A percentile compares a stretch with the other conserved stretches of the same genome.
Conservation (phyloP, 2,797 vertebrate genomes). For the Australoheros facetus region DNA sequence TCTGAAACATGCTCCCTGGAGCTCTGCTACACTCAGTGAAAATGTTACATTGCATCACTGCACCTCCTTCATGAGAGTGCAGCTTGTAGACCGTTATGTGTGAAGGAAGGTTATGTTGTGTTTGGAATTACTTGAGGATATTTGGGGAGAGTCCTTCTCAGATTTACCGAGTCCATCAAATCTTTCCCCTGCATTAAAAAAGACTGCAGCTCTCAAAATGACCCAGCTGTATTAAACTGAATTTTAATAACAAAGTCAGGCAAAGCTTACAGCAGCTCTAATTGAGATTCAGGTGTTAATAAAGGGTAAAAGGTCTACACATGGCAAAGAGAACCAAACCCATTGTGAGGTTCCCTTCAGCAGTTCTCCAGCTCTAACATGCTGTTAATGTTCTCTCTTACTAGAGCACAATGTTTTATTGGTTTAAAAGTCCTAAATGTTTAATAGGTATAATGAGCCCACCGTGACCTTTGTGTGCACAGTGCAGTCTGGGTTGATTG, state of each 20-base stretch:
- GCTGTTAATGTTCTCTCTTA: not conserved
- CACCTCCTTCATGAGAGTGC: slow-evolving; percentile 8
- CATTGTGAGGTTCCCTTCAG: not conserved
- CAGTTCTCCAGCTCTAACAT: not conserved
- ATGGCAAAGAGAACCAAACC: not conserved
- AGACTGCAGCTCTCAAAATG: not conserved
- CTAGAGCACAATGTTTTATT: not conserved
- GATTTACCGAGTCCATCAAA: not conserved
- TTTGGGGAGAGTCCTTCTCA: not conserved
- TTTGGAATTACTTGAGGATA: not conserved
- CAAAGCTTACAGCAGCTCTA: not conserved
- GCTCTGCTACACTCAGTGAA: slow-evolving; percentile 38
- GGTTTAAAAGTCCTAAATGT: not conserved
- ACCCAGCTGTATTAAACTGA: not conserved
- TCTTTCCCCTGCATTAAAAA: not conserved
- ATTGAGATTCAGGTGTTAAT: not conserved
- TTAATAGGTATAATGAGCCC: not conserved
- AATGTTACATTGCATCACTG: slow-evolving; percentile 35
- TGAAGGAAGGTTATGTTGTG: not conserved
- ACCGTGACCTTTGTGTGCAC: not conserved
- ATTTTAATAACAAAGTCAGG: not conserved
- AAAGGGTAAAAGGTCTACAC: not conserved
- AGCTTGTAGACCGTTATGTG: not conserved
- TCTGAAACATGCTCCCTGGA: slow-evolving; percentile 48
- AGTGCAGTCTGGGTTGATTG: not conserved